These are phyloP conservation scores for Bombus huntii DNA, from an alignment of 1,140 invertebrate species.

Conservation along the genomic window DNA sequence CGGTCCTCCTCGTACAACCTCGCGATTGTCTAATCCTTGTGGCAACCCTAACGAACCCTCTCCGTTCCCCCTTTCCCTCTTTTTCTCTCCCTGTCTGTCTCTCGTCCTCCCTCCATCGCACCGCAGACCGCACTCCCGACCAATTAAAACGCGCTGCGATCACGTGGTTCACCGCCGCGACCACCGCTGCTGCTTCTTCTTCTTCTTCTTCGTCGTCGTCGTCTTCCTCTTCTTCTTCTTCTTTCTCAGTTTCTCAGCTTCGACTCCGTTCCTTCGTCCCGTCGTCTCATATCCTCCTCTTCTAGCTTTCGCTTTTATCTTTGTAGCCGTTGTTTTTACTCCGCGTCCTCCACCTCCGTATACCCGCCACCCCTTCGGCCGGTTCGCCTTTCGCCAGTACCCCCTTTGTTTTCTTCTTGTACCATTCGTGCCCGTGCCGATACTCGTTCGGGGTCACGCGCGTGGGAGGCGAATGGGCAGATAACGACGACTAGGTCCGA, in stretches of 20 bases:
- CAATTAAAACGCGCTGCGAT: conserved; percentile 81
- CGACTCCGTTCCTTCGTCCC: not conserved
- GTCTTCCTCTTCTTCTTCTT: conserved; percentile 6
- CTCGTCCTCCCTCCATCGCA: conserved; percentile 58
- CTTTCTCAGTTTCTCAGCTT: conserved; percentile 26
- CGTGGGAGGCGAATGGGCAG: conserved; percentile 32
- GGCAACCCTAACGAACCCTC: conserved; percentile 74
- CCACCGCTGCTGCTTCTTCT: conserved; percentile 38
- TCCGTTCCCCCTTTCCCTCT: conserved; percentile 54
- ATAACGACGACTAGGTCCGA: conserved; percentile 52
- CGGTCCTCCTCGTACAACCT: conserved; percentile 63
- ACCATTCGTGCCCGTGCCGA: not conserved
- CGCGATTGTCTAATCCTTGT: conserved; percentile 76
- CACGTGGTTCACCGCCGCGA: conserved; percentile 73
- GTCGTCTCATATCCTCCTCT: not conserved
- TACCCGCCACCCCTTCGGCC: not conserved
- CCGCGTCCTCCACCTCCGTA: too few relatives aligned
- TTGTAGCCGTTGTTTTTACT: conserved; percentile 41
- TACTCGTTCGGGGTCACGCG: conserved; percentile 34
- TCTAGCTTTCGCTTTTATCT: conserved; percentile 12
- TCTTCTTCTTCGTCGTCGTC: conserved; percentile 40
- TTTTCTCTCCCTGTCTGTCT: conserved; percentile 54
- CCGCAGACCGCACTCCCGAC: conserved; percentile 69
- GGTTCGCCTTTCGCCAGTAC: not conserved
- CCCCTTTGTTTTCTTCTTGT: conserved; percentile 14